Conservation (phyloP, 1,140 invertebrate species). For the Macrocentrus cingulum region DNA sequence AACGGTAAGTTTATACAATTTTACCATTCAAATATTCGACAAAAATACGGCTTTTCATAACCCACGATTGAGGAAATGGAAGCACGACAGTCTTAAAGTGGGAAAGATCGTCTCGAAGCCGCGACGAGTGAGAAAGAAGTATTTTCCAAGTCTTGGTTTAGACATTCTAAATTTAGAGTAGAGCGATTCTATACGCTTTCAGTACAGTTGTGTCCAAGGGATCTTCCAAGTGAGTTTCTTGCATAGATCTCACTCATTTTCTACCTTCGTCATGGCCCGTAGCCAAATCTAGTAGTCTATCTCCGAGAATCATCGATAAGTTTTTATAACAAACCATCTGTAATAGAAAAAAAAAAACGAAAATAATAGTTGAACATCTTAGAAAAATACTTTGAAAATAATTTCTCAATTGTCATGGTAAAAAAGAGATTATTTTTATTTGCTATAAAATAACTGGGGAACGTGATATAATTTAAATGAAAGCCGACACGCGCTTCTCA, state of each 20-base stretch:
- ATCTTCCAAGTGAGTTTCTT: conserved; percentile 34
- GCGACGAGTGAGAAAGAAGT: conserved; percentile 44
- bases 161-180: conserved; percentile 55
- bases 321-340: conserved; percentile 17
- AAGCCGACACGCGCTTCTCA: no score
- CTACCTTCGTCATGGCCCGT: conserved; percentile 24
- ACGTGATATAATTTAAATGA: no score
- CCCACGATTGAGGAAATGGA: no score
- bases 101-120: conserved; percentile 28
- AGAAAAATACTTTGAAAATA: no score
- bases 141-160: conserved; percentile 59
- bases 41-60: no score
- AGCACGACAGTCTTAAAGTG: conserved; percentile 8
- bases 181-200: conserved; percentile 47
- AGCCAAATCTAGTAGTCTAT: conserved; percentile 40
- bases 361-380: no score
- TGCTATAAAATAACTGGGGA: no score
- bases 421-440: no score
- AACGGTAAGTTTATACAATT: background rate
- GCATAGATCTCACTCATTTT: conserved; percentile 45
- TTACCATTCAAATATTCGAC: background rate
- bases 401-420: no score
- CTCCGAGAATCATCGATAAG: conserved; percentile 30
- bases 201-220: conserved; percentile 40
- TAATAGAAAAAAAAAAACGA: no score